phyloP scores from a whole-genome alignment of 2,888 invertebrate species.

The Epsilonema sp. region DNA sequence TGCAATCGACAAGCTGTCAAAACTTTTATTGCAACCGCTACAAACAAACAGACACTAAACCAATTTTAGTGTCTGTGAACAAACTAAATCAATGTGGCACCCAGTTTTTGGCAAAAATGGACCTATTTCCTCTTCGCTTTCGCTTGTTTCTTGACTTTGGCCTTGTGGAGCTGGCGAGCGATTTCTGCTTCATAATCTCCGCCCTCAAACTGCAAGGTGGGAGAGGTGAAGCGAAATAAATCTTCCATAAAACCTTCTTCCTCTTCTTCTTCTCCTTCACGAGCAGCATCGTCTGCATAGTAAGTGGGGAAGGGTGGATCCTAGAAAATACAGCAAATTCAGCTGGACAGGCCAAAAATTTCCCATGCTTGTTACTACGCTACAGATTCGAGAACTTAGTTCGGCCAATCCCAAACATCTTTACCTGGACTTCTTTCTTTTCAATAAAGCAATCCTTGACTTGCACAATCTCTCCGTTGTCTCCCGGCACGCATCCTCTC shows the following conservation, averaged over 20 bases:
- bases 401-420: no score
- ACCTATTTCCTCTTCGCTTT: not conserved
- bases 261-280: no score
- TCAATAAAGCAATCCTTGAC: slow-evolving; percentile 17
- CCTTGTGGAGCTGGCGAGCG: not conserved
- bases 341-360: no score
- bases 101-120: no score
- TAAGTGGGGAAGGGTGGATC: not conserved
- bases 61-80: no score
- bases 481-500: slow-evolving; percentile 61
- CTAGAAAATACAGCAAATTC: not conserved
- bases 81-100: no score
- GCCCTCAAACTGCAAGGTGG: not conserved
- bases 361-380: no score
- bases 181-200: not conserved
- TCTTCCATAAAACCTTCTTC: not conserved
- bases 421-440: slow-evolving; percentile 6
- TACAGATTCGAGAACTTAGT: no score
- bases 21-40: no score
- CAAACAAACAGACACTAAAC: no score
- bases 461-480: slow-evolving; percentile 39
- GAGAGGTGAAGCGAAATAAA: not conserved
- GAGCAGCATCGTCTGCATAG: not conserved
- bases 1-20: no score
- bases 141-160: not conserved